A percentile compares a stretch with the other conserved stretches of the same genome.
Conservation (phyloP, 92 coral and sea anemone genomes). For the Montipora capitata region DNA sequence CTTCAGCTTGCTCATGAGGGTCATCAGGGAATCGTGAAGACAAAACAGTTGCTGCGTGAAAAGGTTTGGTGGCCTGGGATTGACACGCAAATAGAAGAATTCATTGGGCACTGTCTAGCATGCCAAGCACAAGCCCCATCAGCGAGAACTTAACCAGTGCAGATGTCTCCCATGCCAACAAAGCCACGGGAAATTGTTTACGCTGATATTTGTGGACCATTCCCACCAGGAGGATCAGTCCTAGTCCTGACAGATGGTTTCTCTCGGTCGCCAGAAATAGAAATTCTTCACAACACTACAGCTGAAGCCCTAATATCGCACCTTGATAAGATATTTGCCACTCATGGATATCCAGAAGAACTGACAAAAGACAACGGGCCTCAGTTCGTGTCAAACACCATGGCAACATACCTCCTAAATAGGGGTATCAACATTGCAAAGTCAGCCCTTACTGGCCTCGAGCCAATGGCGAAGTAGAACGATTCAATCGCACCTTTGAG, state of each 20-base stretch:
- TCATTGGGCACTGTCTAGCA: neutral
- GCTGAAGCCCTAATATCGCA: constrained; percentile 8
- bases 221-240: neutral
- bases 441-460: neutral
- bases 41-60: constrained; percentile 33
- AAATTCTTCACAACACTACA: constrained; percentile 7
- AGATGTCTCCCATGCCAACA: neutral
- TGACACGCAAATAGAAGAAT: constrained; percentile 27
- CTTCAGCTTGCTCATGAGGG: constrained; percentile 29
- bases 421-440: too few species aligned
- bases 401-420: too few species aligned
- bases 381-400: neutral
- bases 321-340: constrained; percentile 31
- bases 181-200: neutral
- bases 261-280: constrained; percentile 39
- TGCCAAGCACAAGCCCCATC: neutral
- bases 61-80: constrained; percentile 57
- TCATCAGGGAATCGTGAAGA: constrained; percentile 36
- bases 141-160: neutral
- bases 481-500: neutral
- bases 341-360: constrained; percentile 26
- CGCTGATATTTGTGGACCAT: constrained; percentile 20
- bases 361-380: constrained; percentile 28
- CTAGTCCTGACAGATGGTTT: constrained; percentile 23
- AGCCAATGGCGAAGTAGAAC: too few species aligned